phyloP scores from a whole-genome alignment of 2,113 vertebrate species.

The Albula goreensis region DNA sequence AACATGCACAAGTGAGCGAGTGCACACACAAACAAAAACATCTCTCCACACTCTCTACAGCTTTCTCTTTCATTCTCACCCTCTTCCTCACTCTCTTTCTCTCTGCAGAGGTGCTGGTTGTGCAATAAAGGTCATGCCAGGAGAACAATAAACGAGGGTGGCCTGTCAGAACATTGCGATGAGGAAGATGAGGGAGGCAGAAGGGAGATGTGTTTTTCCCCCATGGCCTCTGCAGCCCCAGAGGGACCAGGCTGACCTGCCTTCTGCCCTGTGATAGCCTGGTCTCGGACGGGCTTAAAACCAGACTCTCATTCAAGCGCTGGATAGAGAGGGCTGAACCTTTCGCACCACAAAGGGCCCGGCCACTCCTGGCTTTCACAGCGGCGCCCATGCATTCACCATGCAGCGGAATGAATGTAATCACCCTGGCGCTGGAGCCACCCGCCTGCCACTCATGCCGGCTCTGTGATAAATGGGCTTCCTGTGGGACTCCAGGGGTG shows the following conservation, averaged over 20 bases:
- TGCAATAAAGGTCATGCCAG: not conserved
- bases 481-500: slow-evolving; percentile 5
- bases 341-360: not conserved
- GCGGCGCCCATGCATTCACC: not conserved
- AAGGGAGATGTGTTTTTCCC: not conserved
- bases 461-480: not conserved
- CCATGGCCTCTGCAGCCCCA: not conserved
- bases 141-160: not conserved
- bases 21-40: not conserved
- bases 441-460: not conserved
- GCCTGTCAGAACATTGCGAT: not conserved
- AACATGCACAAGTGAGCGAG: not conserved
- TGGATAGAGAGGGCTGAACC: not conserved
- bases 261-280: not conserved
- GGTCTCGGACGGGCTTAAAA: slow-evolving; percentile 1
- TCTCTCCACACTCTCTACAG: not conserved
- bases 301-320: not conserved
- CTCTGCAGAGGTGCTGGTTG: not conserved
- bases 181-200: not conserved
- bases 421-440: not conserved
- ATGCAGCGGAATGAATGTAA: not conserved
- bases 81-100: not conserved
- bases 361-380: not conserved
- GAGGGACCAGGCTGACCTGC: not conserved
- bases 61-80: not conserved